Conservation (phyloP, 2,113 vertebrate genomes). For the Paracanthobrama guichenoti region DNA sequence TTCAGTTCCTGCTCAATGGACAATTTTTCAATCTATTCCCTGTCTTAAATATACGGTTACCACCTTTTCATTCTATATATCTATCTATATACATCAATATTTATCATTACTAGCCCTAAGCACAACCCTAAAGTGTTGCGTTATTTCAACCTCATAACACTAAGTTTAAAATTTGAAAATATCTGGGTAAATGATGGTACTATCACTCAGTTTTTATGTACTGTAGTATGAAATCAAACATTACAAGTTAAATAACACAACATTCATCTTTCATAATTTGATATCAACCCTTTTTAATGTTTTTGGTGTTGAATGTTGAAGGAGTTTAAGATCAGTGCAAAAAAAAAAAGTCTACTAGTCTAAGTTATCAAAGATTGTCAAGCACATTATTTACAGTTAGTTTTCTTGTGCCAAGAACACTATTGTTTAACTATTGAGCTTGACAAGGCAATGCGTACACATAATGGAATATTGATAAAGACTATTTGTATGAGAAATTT, state of each 20-base stretch:
- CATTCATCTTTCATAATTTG: neutral
- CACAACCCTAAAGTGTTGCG: neutral
- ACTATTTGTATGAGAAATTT: neutral
- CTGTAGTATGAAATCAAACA: neutral
- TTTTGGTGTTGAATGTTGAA: neutral
- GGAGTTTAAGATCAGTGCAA: neutral
- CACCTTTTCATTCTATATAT: neutral
- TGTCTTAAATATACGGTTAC: neutral
- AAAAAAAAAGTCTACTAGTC: neutral
- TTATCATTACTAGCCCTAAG: neutral
- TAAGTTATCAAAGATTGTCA: slow-evolving; percentile 4
- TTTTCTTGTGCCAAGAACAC: neutral
- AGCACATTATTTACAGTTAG: neutral
- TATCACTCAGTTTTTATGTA: neutral
- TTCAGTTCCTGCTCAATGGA: neutral
- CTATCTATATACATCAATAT: neutral
- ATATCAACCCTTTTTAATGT: neutral
- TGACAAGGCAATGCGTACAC: neutral
- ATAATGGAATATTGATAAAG: neutral
- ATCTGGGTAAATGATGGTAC: neutral
- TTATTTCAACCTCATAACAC: neutral
- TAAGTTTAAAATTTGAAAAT: neutral
- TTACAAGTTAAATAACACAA: neutral
- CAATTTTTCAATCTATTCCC: neutral
- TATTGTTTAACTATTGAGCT: neutral